Evolutionary conservation across 2,113 vertebrate genomes (phyloP).

Genomic region (Verasper variegatus): DNA sequence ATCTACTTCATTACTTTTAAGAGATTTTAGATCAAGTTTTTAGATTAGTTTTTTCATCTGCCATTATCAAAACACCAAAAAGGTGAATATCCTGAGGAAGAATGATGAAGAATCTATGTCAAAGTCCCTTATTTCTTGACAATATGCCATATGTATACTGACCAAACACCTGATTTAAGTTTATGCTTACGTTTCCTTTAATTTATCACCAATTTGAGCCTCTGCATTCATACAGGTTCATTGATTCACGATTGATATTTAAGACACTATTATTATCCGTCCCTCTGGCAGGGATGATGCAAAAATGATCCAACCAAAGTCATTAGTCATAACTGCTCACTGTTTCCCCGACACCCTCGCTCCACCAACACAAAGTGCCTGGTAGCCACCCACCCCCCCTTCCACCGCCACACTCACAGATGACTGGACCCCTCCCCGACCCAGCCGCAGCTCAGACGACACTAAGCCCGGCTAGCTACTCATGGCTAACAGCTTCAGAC

Average conservation of each 20-base stretch:
- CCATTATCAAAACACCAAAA: background rate
- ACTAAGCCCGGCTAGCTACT: slow-evolving; percentile 87
- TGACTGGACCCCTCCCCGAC: slow-evolving; percentile 63
- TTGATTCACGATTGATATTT: background rate
- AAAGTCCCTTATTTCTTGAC: background rate
- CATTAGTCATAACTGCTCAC: slow-evolving; percentile 55
- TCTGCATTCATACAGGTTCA: background rate
- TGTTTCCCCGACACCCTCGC: slow-evolving; percentile 32
- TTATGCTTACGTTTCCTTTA: background rate
- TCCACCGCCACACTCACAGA: slow-evolving; percentile 39
- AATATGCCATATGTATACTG: too few species aligned
- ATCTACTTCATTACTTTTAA: background rate
- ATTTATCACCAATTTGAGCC: background rate
- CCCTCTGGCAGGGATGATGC: background rate
- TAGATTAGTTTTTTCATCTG: too few species aligned
- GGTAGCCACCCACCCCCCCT: slow-evolving; percentile 51
- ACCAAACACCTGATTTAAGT: background rate
- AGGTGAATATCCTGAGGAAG: background rate
- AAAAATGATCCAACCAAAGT: slow-evolving; percentile 36
- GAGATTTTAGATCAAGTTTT: background rate
- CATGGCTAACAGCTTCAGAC: slow-evolving; percentile 96
- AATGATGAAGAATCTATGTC: background rate
- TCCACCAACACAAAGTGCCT: slow-evolving; percentile 48
- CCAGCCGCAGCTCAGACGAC: slow-evolving; percentile 82
- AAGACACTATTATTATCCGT: background rate